Conservation (phyloP, 2,888 invertebrate species). For the Mimas tiliae region DNA sequence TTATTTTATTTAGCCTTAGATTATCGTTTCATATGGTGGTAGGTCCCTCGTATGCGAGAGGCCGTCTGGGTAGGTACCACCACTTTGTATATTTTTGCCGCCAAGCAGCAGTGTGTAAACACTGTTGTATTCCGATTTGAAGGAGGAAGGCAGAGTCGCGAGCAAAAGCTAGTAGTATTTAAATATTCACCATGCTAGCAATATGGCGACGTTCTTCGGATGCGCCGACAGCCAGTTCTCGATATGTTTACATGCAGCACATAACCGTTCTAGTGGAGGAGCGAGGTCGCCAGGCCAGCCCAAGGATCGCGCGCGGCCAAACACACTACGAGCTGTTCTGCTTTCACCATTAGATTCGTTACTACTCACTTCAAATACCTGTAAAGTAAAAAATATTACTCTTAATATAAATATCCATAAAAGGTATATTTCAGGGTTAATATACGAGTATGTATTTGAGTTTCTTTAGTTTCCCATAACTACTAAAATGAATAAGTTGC, state of each 20-base stretch:
- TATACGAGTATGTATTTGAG: too few relatives aligned
- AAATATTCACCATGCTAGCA: conserved; percentile 90
- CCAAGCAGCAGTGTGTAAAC: too few relatives aligned
- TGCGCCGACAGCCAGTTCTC: conserved; percentile 95
- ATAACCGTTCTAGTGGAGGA: conserved; percentile 94
- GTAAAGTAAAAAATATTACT: conserved; percentile 51
- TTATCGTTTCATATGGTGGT: too few relatives aligned
- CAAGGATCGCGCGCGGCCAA: conserved; percentile 89
- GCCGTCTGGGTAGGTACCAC: too few relatives aligned
- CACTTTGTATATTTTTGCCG: too few relatives aligned
- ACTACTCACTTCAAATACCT: conserved; percentile 94
- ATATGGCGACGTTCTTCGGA: conserved; percentile 93
- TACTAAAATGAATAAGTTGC: too few relatives aligned
- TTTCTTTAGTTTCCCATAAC: too few relatives aligned
- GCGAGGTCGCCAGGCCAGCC: conserved; percentile 95
- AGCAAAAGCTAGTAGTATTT: neutral
- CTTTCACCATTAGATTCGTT: conserved; percentile 86
- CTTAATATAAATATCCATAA: too few relatives aligned
- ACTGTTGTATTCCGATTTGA: too few relatives aligned
- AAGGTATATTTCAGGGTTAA: too few relatives aligned
- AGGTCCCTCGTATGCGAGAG: too few relatives aligned
- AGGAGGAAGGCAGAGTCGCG: too few relatives aligned
- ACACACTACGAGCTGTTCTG: conserved; percentile 86
- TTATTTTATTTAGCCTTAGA: neutral
- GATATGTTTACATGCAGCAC: conserved; percentile 96